phyloP scores from a whole-genome alignment of 2,797 vertebrate genomes.

The Momotus momota region DNA sequence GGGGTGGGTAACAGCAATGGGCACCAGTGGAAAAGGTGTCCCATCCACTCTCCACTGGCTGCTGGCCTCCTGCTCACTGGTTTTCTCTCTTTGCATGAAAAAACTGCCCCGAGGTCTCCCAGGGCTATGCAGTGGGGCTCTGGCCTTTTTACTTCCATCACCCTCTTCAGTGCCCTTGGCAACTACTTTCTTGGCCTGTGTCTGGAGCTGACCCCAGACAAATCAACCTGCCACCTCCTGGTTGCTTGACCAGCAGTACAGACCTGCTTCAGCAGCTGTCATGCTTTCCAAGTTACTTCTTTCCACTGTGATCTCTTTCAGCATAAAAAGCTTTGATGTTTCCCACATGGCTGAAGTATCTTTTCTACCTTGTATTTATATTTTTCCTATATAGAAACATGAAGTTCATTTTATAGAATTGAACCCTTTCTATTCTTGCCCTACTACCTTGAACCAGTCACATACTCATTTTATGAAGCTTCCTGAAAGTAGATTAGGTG shows the following conservation, averaged over 20 bases:
- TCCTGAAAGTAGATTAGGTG: neutral
- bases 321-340: neutral
- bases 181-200: neutral
- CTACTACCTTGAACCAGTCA: neutral
- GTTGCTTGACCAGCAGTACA: neutral
- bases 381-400: neutral
- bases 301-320: neutral
- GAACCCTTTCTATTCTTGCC: neutral
- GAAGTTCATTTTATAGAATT: neutral
- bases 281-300: neutral
- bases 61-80: accelerated
- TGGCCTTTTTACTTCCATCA: neutral
- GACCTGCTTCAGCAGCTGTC: neutral
- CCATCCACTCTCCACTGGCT: accelerated
- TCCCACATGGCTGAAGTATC: neutral
- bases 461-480: neutral
- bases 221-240: neutral
- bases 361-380: neutral
- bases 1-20: neutral
- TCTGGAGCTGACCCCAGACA: neutral
- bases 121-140: neutral
- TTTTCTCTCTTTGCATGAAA: neutral
- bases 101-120: neutral
- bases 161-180: neutral
- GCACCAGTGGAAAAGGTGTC: neutral